phyloP scores from a whole-genome alignment of 2,797 vertebrate species.

The Microctenopoma stevenorrisi region DNA sequence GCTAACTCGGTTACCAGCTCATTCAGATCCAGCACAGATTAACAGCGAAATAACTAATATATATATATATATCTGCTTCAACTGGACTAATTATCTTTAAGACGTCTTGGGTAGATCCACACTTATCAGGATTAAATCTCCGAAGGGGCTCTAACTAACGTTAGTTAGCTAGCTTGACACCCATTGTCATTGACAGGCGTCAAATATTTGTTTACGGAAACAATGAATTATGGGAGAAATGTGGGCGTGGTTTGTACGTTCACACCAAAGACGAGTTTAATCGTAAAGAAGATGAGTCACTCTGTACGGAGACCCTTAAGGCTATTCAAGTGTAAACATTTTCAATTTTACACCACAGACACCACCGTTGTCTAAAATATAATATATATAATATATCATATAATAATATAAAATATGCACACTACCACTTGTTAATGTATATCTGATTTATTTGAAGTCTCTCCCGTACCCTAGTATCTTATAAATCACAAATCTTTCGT shows the following conservation, averaged over 20 bases:
- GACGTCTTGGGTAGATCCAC: accelerated
- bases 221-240: constrained; percentile 45
- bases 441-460: background rate
- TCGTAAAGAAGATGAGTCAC: background rate
- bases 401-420: background rate
- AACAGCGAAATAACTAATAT: background rate
- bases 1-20: constrained; percentile 5
- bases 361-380: background rate
- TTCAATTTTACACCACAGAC: accelerated
- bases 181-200: background rate
- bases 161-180: background rate
- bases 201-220: constrained; percentile 40
- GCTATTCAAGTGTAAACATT: background rate
- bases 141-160: too few relatives aligned
- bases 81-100: background rate
- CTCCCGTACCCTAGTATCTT: accelerated
- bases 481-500: background rate
- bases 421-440: accelerated
- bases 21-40: background rate
- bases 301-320: accelerated
- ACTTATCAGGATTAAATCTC: background rate
- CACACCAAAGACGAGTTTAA: background rate
- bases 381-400: too few relatives aligned
- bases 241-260: background rate
- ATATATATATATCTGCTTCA: background rate